Evolutionary conservation across 2,888 invertebrate species (phyloP).

Genomic region (Iselma pallidipennis): DNA sequence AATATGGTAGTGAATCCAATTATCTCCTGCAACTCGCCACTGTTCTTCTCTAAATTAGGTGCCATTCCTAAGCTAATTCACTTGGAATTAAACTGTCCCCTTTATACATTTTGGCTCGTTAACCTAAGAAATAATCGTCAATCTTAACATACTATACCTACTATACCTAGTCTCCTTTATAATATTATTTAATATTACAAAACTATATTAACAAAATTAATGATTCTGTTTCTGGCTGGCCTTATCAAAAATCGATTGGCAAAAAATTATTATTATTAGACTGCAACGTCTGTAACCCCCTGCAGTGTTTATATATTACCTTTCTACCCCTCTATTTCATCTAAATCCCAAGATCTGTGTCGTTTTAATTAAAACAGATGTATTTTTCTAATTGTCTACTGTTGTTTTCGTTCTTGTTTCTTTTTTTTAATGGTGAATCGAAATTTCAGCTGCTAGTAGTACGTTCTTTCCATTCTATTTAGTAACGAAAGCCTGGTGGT

Average conservation of each 20-base stretch:
- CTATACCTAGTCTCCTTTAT: not conserved
- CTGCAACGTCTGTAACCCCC: not conserved
- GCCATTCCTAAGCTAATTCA: slow-evolving; percentile 50
- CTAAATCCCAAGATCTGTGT: slow-evolving; percentile 40
- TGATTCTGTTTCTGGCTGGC: too few relatives aligned
- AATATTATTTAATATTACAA: not conserved
- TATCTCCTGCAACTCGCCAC: slow-evolving; percentile 46
- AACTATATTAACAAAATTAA: not conserved
- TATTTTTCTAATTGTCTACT: slow-evolving; percentile 46
- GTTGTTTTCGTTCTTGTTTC: not conserved
- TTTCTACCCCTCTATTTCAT: slow-evolving; percentile 9
- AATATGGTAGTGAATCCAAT: slow-evolving; percentile 50
- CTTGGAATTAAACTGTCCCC: slow-evolving; percentile 41
- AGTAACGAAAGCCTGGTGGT: not conserved
- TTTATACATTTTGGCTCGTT: slow-evolving; percentile 18
- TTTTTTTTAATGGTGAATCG: slow-evolving; percentile 11
- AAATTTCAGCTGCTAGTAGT: slow-evolving; percentile 35
- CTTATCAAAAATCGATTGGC: slow-evolving; percentile 14
- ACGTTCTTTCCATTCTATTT: slow-evolving; percentile 5
- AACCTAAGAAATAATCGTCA: slow-evolving; percentile 1
- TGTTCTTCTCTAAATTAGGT: slow-evolving; percentile 47
- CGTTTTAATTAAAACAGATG: slow-evolving; percentile 54
- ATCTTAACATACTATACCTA: not conserved
- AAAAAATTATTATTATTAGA: not conserved
- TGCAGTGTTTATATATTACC: not conserved